phyloP scores from a whole-genome alignment of 2,113 vertebrate species.

The Tenebrosternarchus preto region DNA sequence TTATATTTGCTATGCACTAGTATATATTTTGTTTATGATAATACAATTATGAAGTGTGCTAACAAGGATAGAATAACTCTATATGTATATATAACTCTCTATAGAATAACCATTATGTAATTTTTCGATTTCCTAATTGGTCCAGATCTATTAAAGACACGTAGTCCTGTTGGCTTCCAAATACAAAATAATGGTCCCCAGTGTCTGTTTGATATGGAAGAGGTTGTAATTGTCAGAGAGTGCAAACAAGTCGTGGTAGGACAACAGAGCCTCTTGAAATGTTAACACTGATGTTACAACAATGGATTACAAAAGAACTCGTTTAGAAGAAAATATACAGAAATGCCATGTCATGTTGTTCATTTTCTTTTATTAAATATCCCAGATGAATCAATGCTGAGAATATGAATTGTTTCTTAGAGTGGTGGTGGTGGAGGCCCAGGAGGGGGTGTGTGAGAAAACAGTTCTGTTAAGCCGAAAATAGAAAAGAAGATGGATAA shows the following conservation, averaged over 20 bases:
- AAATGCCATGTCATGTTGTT: background rate
- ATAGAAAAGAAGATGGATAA: slow-evolving; percentile 38
- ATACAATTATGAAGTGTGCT: background rate
- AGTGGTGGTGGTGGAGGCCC: no score
- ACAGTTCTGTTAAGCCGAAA: slow-evolving; percentile 17
- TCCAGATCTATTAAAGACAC: background rate
- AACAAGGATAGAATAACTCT: background rate
- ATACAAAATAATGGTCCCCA: background rate
- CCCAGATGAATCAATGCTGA: background rate
- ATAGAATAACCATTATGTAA: slow-evolving; percentile 6
- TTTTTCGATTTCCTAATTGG: background rate
- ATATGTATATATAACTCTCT: no score
- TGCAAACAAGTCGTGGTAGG: background rate
- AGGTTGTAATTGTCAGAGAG: background rate
- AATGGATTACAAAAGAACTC: background rate
- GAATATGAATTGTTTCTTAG: background rate
- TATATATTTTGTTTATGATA: background rate
- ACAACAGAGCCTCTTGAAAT: background rate
- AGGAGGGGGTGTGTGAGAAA: background rate
- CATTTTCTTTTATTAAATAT: slow-evolving; percentile 1
- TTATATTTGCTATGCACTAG: no score
- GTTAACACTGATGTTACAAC: background rate
- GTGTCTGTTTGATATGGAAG: background rate
- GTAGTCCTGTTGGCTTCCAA: background rate
- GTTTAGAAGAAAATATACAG: background rate